phyloP scores from a whole-genome alignment of 1,140 invertebrate genomes.

The Zaprionus capensis region DNA sequence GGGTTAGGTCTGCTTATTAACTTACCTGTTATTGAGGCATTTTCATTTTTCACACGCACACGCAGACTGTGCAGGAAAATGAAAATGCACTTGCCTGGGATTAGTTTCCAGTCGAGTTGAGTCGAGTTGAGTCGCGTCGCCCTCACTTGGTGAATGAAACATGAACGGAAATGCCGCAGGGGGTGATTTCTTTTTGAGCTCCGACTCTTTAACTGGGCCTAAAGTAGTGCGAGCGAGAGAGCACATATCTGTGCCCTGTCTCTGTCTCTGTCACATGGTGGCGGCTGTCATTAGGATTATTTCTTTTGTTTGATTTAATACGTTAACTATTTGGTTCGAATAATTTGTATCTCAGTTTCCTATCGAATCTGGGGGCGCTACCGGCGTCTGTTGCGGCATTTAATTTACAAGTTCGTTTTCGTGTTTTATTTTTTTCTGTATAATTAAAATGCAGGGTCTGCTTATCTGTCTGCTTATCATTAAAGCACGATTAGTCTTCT shows the following conservation, averaged over 20 bases:
- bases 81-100: slow-evolving; percentile 71
- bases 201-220: slow-evolving; percentile 20
- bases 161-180: slow-evolving; percentile 70
- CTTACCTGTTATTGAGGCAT: slow-evolving; percentile 73
- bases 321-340: slow-evolving; percentile 22
- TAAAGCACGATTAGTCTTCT: slow-evolving; percentile 62
- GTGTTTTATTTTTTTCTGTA: slow-evolving; percentile 32
- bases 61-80: slow-evolving; percentile 43
- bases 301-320: slow-evolving; percentile 39
- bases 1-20: slow-evolving; percentile 64
- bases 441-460: slow-evolving; percentile 63
- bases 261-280: slow-evolving; percentile 2
- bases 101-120: slow-evolving; percentile 53
- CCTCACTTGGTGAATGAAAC: slow-evolving; percentile 56
- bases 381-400: slow-evolving; percentile 36
- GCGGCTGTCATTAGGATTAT: slow-evolving; percentile 30
- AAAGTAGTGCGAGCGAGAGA: slow-evolving; percentile 28
- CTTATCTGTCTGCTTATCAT: slow-evolving; percentile 55
- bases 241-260: background rate
- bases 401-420: slow-evolving; percentile 67
- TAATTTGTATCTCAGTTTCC: slow-evolving; percentile 26
- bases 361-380: slow-evolving; percentile 47
- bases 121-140: background rate
- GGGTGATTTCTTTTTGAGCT: slow-evolving; percentile 54
- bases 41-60: slow-evolving; percentile 76